Evolutionary conservation across 2,797 vertebrate species (phyloP).

Genomic region (Karalla daura): DNA sequence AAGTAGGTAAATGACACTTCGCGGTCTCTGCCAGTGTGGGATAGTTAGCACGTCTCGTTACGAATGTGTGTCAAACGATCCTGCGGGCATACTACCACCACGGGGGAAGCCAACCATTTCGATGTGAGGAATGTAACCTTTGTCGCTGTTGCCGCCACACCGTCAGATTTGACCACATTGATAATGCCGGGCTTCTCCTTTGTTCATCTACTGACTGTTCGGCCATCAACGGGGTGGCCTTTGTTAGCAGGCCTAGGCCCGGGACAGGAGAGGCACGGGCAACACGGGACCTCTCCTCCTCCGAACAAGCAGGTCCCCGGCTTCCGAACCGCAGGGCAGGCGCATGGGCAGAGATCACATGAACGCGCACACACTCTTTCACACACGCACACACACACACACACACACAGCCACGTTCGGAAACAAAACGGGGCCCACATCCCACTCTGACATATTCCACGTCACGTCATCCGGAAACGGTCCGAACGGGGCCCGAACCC

Average conservation of each 20-base stretch:
- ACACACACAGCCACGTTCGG: background rate
- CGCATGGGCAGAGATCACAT: conserved; percentile 20
- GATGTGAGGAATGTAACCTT: conserved; percentile 69
- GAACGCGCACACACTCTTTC: no score
- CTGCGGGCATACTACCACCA: conserved; percentile 38
- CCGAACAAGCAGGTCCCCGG: conserved; percentile 51
- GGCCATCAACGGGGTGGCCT: conserved; percentile 74
- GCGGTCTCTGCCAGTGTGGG: no score
- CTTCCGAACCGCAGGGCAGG: conserved; percentile 33
- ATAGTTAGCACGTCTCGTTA: conserved; percentile 7
- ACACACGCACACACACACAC: conserved; percentile 9
- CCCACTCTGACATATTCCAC: conserved; percentile 29
- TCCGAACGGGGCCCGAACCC: conserved; percentile 36
- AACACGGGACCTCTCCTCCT: conserved; percentile 61
- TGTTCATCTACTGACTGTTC: conserved; percentile 64
- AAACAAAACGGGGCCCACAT: conserved; percentile 9
- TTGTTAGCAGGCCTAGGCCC: conserved; percentile 77
- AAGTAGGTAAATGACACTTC: background rate
- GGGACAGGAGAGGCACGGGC: conserved; percentile 49
- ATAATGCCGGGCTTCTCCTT: conserved; percentile 66
- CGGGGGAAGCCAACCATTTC: conserved; percentile 38
- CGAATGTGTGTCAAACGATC: conserved; percentile 16
- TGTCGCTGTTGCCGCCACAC: conserved; percentile 67
- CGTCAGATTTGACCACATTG: conserved; percentile 65
- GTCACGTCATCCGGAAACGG: conserved; percentile 33